Percentiles rank a stretch among this genome's conserved stretches.
phyloP scores from a whole-genome alignment of 2,113 vertebrate species.

The Osmerus eperlanus region DNA sequence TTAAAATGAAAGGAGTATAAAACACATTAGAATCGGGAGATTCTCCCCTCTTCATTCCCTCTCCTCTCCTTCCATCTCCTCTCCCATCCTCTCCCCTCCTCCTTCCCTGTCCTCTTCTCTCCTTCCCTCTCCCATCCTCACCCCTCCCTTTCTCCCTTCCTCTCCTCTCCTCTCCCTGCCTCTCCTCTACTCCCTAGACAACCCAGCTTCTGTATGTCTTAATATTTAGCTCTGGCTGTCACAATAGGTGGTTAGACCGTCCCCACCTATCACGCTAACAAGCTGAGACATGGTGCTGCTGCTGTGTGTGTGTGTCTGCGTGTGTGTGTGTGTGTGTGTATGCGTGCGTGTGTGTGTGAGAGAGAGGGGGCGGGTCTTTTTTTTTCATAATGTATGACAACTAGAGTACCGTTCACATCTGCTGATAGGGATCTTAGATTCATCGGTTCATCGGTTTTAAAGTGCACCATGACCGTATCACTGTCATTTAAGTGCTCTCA shows the following conservation, averaged over 20 bases:
- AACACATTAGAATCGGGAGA: neutral
- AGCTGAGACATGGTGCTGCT: slow-evolving; percentile 8
- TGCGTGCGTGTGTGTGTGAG: neutral
- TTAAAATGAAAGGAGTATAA: neutral
- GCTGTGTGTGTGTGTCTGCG: neutral
- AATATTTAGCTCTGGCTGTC: slow-evolving; percentile 38
- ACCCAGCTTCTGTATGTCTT: slow-evolving; percentile 32
- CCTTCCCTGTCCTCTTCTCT: too few species aligned
- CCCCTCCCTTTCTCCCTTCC: slow-evolving; percentile 18
- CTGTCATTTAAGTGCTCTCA: too few species aligned
- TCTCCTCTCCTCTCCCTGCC: slow-evolving; percentile 25
- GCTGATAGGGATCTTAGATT: too few species aligned
- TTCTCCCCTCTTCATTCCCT: slow-evolving; percentile 27
- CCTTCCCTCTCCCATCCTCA: slow-evolving; percentile 28
- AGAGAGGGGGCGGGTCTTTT: neutral
- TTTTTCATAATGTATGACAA: too few species aligned
- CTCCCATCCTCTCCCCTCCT: slow-evolving; percentile 29
- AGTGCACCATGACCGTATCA: too few species aligned
- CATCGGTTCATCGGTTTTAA: too few species aligned
- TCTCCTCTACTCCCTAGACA: slow-evolving; percentile 9
- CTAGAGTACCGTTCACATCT: too few species aligned
- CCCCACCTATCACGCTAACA: neutral
- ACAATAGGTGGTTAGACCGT: slow-evolving; percentile 12
- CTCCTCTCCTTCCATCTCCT: slow-evolving; percentile 16
- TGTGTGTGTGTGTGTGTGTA: neutral